phyloP scores from a whole-genome alignment of 1,140 invertebrate species.

The Listronotus oregonensis region DNA sequence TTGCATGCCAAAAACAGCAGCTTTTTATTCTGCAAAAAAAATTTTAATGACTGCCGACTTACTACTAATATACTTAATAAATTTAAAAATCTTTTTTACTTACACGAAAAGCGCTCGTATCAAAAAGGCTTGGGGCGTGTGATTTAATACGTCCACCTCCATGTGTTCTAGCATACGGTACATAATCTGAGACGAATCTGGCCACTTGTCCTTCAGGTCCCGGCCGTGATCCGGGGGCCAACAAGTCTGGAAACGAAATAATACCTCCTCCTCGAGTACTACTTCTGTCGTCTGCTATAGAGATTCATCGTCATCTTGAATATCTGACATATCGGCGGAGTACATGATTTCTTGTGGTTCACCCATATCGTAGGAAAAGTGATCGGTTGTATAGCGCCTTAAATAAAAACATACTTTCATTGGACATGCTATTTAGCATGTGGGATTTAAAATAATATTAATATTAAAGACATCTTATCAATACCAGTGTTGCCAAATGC shows the following conservation, averaged over 20 bases:
- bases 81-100: constrained; percentile 29
- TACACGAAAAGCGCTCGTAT: constrained; percentile 46
- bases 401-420: background rate
- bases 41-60: too few relatives aligned
- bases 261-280: constrained; percentile 41
- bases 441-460: too few relatives aligned
- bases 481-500: too few relatives aligned
- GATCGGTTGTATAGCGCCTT: constrained; percentile 31
- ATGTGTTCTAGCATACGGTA: constrained; percentile 35
- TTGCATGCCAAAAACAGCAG: too few relatives aligned
- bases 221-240: constrained; percentile 50
- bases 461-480: too few relatives aligned
- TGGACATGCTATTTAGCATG: too few relatives aligned
- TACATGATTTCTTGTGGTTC: constrained; percentile 32
- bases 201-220: constrained; percentile 36
- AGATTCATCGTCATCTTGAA: constrained; percentile 13
- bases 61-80: background rate
- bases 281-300: constrained; percentile 12
- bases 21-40: too few relatives aligned
- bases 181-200: constrained; percentile 38
- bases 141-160: constrained; percentile 29
- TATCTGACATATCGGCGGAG: constrained; percentile 22
- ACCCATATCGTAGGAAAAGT: constrained; percentile 29
- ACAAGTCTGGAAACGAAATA: constrained; percentile 54
- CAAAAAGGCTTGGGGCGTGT: constrained; percentile 45